Evolutionary conservation across 2,113 vertebrate genomes (phyloP).

Genomic region (Prunella fulvescens): DNA sequence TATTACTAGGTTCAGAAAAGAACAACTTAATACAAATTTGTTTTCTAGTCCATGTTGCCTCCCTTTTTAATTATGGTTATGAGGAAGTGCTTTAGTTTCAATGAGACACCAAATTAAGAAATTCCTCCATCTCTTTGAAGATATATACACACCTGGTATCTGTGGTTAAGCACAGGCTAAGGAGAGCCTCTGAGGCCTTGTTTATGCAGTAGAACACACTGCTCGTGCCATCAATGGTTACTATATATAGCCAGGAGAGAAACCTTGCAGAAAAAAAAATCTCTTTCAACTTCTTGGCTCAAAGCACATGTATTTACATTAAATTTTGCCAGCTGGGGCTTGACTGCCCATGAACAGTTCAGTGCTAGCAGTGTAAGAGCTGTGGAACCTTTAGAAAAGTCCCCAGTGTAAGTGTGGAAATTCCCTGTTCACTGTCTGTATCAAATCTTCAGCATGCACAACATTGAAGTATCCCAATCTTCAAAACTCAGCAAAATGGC

Average conservation of each 20-base stretch:
- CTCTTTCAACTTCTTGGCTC: background rate
- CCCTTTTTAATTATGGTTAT: constrained; percentile 59
- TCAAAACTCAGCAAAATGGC: background rate
- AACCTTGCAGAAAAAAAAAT: background rate
- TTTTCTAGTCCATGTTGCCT: constrained; percentile 35
- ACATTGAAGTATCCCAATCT: background rate
- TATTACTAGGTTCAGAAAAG: background rate
- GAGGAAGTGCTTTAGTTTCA: constrained; percentile 33
- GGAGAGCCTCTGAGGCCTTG: background rate
- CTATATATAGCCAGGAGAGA: background rate
- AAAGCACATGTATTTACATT: background rate
- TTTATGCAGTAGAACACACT: background rate
- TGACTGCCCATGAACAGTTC: background rate
- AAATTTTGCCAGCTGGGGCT: background rate
- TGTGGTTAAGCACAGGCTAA: constrained; percentile 23
- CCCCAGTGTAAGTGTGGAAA: background rate
- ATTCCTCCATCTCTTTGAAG: constrained; percentile 41
- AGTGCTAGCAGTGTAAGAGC: background rate
- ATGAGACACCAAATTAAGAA: constrained; percentile 45
- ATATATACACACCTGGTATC: constrained; percentile 12
- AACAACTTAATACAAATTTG: background rate
- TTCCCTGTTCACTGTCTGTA: background rate
- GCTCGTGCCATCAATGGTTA: background rate
- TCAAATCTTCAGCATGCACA: background rate
- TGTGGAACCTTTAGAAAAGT: background rate